Percentiles rank a stretch among this genome's conserved stretches.
Conservation (phyloP, 2,888 invertebrate species). For the Petrolisthes cinctipes region DNA sequence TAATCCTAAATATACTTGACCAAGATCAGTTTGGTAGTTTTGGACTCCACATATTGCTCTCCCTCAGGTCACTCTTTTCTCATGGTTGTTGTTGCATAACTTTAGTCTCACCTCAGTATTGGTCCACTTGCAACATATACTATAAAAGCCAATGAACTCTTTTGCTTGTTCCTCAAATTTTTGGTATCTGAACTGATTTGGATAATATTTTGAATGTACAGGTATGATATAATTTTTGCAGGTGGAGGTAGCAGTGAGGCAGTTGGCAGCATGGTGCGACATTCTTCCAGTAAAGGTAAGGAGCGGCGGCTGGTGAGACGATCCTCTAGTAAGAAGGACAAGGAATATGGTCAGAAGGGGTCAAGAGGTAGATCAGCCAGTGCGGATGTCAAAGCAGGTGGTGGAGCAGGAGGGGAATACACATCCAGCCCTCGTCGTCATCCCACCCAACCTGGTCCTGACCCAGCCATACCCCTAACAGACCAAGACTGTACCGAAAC, state of each 20-base stretch:
- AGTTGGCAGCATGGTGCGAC: conserved; percentile 68
- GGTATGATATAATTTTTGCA: not conserved
- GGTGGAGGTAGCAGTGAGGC: conserved; percentile 58
- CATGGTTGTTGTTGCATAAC: too few relatives aligned
- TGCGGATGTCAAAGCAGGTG: conserved; percentile 47
- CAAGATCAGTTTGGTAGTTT: too few relatives aligned
- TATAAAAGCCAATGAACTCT: too few relatives aligned
- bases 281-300: conserved; percentile 72
- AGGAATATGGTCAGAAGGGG: conserved; percentile 72
- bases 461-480: conserved; percentile 66
- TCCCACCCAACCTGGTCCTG: conserved; percentile 45
- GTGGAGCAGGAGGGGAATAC: conserved; percentile 35
- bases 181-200: not conserved
- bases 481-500: conserved; percentile 73
- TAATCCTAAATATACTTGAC: too few relatives aligned
- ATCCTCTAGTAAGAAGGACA: conserved; percentile 73
- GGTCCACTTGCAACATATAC: too few relatives aligned
- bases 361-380: conserved; percentile 59
- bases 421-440: conserved; percentile 47
- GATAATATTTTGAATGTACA: not conserved
- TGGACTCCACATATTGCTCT: too few relatives aligned
- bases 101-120: too few relatives aligned
- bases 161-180: too few relatives aligned
- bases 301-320: conserved; percentile 72
- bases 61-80: too few relatives aligned